Base-by-base conservation (phyloP, 1,140 invertebrate genomes). In the Orussus abietinus region DNA sequence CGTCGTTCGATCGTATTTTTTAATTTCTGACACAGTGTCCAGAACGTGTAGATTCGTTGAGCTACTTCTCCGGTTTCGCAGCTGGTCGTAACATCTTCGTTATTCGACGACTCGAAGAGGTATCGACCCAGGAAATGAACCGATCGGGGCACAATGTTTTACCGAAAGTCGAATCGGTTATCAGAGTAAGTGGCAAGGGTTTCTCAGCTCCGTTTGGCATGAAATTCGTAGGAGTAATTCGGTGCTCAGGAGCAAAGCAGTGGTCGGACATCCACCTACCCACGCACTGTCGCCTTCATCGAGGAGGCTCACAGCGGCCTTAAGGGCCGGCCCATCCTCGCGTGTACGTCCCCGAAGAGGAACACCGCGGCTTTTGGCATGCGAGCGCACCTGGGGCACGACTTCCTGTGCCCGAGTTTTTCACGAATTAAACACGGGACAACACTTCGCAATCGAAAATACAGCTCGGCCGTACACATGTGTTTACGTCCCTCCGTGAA, bases 221-320 rank as follows among this genome's bases (percentile, higher is more conserved):
- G 26, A 21, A 40, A 21, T 11, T 39, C 26, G 18, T 18, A 30
- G 14, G 9, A 29, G 38, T 26, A 39, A 30, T 30, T 31, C 40
- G 31, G 29, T 28, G 20, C 36, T 31, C 22, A 11, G 40, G 17
- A 30, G 15, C 25, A 45, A 38, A 40, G 48, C 45, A 44, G 48
- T 51, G 37, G 54, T 33, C 50, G 51, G 51, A 57, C 46, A 51
- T 45, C 53, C 51, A 56, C 57, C 61, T 60, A 65, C 62, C 62
- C 61, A 65, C 62, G 62, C 62, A 64, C 57, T 62, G 53, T 53
- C 57, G 57, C 57, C 57, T 59, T 63, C 51, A 45, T 40, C 46
- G 47, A 53, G 42, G 39, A 58, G 38, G 45, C 47, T 45, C 56
- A 62, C 46, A 51, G 51, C 48, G 41, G 47, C 37, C 49, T 45